phyloP scores from a whole-genome alignment of 2,113 vertebrate species.

The Nerophis lumbriciformis region DNA sequence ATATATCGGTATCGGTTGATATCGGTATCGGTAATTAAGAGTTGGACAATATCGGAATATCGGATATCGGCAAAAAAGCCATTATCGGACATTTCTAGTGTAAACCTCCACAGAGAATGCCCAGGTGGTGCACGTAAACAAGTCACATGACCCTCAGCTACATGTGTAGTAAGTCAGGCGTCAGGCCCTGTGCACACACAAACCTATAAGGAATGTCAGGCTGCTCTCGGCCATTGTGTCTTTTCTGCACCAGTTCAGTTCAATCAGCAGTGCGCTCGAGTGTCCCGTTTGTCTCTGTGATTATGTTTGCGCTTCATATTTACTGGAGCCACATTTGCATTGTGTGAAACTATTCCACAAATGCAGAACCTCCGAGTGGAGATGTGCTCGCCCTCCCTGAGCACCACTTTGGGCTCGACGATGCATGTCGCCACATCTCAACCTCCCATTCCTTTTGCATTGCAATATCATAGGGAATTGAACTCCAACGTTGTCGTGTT shows the following conservation, averaged over 20 bases:
- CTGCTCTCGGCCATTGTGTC: slow-evolving; percentile 15
- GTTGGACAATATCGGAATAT: too few relatives aligned
- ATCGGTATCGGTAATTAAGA: too few relatives aligned
- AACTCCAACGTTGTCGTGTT: slow-evolving; percentile 30
- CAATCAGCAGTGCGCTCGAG: slow-evolving; percentile 15
- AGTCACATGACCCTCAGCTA: slow-evolving; percentile 12
- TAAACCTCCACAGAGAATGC: slow-evolving; percentile 30
- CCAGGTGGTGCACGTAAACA: slow-evolving; percentile 35
- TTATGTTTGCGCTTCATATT: slow-evolving; percentile 25
- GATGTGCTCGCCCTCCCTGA: slow-evolving; percentile 4
- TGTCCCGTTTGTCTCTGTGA: slow-evolving; percentile 33
- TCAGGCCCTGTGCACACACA: slow-evolving; percentile 28
- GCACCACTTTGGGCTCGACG: slow-evolving; percentile 25
- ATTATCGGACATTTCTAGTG: background rate
- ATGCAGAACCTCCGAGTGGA: background rate
- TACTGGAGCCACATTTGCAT: slow-evolving; percentile 17
- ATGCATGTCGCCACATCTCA: slow-evolving; percentile 41
- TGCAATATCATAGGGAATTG: slow-evolving; percentile 39
- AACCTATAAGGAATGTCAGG: slow-evolving; percentile 15
- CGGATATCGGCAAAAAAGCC: too few relatives aligned
- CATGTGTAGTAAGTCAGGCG: slow-evolving; percentile 15
- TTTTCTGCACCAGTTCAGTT: slow-evolving; percentile 4
- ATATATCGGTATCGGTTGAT: too few relatives aligned
- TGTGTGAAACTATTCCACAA: slow-evolving; percentile 24
- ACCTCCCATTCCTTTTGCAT: slow-evolving; percentile 31